Conservation (phyloP, 2,113 vertebrate genomes). For the Acrocephalus kingi region DNA sequence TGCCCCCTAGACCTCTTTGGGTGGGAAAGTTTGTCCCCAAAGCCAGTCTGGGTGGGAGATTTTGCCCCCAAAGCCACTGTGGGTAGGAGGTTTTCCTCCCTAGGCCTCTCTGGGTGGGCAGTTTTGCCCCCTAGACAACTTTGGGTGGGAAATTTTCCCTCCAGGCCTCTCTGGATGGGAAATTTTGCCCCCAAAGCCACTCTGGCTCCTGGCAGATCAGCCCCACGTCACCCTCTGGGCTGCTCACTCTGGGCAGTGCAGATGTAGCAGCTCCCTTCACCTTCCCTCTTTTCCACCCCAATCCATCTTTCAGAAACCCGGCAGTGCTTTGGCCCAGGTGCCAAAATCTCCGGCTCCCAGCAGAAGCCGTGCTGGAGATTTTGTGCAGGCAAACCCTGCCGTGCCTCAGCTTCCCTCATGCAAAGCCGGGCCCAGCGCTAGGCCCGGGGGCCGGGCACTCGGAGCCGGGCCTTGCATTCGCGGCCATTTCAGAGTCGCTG, state of each 20-base stretch:
- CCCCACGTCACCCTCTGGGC: background rate
- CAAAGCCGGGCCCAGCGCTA: accelerated
- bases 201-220: background rate
- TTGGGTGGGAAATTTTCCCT: accelerated
- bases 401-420: conserved; percentile 22
- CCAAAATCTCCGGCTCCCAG: background rate
- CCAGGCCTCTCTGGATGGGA: background rate
- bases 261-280: background rate
- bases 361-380: background rate
- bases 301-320: background rate
- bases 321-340: accelerated
- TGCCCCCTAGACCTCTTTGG: background rate
- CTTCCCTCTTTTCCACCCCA: background rate
- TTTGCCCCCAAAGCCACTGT: background rate
- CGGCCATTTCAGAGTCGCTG: background rate
- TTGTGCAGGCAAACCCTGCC: accelerated
- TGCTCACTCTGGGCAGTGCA: accelerated
- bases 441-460: background rate
- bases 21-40: accelerated
- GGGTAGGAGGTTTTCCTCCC: background rate
- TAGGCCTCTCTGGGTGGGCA: accelerated
- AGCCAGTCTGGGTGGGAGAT: accelerated
- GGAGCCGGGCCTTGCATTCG: background rate
- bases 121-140: background rate
- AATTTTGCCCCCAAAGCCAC: background rate